Base-by-base conservation (phyloP, 1,140 invertebrate species). In the Sitobion miscanthi region DNA sequence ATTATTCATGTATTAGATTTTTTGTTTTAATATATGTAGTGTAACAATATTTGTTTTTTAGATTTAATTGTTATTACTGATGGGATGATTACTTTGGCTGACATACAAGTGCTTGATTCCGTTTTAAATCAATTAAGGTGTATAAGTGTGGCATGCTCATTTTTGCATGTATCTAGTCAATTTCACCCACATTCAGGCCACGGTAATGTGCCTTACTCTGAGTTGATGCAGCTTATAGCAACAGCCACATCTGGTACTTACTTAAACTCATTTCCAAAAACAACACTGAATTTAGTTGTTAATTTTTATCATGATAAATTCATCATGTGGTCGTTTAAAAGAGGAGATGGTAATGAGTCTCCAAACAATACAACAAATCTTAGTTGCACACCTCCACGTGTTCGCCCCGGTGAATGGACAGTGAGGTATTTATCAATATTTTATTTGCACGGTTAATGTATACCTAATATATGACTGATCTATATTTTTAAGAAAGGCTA, bases 51-150 rank as follows among this genome's bases (percentile, higher is more conserved):
- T 62, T 52, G 4, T 25, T 69, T 96, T 96, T 88, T 95, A 98
- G 97, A 97, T 95, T 96, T 98, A 95, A 96, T 98, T 90, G 96
- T 98, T 82, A 96, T 98, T 92, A 97, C 97, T 30, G 98, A 98
- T 95, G 98, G 97, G 6, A 96, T 98, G 91, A 96, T 98, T n/a
- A 97, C 97, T 93, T 96, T 97, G 35, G 97, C 97, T 17, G 97
- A 98, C 95, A 96, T 96, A 47, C 96, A 96, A 94, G 96, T 97
- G 77, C 96, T 98, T 94, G 97, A 98, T 94, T 96, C 96, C 23
- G 95, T 98, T 25, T 95, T 98, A 91, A 96, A 96, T 92, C 97
- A 98, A 95, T 95, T 98, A 77, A 96, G 98, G 94, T 97, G 97
- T 94, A 97, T 96, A 94, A 97, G 97, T 45, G 97, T 98, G 89